Conservation (phyloP, 2,797 vertebrate species). For the Karalla daura region DNA sequence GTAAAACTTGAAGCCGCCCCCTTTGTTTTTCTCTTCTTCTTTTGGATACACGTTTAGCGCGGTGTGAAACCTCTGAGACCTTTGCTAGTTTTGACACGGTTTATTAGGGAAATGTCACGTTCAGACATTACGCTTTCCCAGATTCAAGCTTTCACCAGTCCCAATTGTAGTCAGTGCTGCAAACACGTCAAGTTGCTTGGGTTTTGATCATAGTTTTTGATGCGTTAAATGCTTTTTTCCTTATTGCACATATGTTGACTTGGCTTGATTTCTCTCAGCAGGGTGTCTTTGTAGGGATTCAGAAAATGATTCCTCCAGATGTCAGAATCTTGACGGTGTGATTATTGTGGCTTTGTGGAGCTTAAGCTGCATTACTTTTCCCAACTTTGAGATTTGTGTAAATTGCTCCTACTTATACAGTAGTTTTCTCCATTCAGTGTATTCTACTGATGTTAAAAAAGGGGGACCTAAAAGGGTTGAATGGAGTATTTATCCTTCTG, state of each 20-base stretch:
- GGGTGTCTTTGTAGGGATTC: conserved; percentile 9
- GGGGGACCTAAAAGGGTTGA: no score
- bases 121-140: not conserved
- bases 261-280: not conserved
- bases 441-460: no score
- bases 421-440: no score
- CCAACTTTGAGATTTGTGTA: not conserved
- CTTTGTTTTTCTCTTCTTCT: no score
- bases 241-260: not conserved
- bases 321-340: conserved; percentile 1
- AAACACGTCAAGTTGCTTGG: no score
- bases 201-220: conserved; percentile 10
- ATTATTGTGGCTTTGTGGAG: conserved; percentile 8
- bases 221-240: not conserved
- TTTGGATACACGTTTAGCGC: not conserved
- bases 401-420: no score
- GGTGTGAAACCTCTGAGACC: not conserved
- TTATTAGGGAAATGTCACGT: not conserved
- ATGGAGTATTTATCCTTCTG: no score
- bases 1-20: no score
- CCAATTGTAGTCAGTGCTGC: no score
- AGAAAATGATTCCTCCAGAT: conserved; percentile 9
- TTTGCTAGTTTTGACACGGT: not conserved
- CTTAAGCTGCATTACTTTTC: not conserved
- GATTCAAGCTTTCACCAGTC: no score